A percentile compares a stretch with the other conserved stretches of the same genome.
phyloP scores from a whole-genome alignment of 2,888 invertebrate genomes.

The Sceliomorpha sp. region DNA sequence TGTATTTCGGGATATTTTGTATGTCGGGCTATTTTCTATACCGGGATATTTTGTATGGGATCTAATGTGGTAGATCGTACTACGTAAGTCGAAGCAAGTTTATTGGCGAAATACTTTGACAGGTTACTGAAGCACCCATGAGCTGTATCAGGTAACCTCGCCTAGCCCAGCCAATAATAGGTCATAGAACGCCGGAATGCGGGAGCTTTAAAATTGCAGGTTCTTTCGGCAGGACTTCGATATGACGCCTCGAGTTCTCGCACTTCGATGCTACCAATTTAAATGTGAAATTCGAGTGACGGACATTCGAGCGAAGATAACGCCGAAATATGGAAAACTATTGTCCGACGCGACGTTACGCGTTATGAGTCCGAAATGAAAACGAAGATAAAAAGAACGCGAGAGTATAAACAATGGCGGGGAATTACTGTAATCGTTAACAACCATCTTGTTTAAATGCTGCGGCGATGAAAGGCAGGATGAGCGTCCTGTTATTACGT shows the following conservation, averaged over 20 bases:
- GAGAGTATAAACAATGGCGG: neutral
- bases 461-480: conserved; percentile 42
- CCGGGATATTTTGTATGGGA: too few species aligned
- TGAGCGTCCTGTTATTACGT: conserved; percentile 37
- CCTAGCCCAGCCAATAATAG: conserved; percentile 54
- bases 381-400: too few species aligned
- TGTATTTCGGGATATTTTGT: too few species aligned
- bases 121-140: conserved; percentile 66
- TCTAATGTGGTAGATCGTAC: too few species aligned
- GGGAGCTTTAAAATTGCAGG: conserved; percentile 26
- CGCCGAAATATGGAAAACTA: too few species aligned
- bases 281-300: conserved; percentile 3
- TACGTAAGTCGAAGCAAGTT: conserved; percentile 34
- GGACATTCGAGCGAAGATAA: too few species aligned
- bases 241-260: conserved; percentile 1
- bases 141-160: conserved; percentile 72
- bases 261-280: conserved; percentile 19
- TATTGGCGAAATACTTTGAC: conserved; percentile 65
- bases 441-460: conserved; percentile 15
- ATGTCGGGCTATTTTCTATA: too few species aligned
- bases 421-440: conserved; percentile 30
- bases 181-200: conserved; percentile 32
- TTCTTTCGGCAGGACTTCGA: conserved; percentile 11
- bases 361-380: too few species aligned
- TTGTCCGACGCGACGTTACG: too few species aligned